Evolutionary conservation across 2,113 vertebrate genomes (phyloP).

Genomic region (Plectropomus leopardus): DNA sequence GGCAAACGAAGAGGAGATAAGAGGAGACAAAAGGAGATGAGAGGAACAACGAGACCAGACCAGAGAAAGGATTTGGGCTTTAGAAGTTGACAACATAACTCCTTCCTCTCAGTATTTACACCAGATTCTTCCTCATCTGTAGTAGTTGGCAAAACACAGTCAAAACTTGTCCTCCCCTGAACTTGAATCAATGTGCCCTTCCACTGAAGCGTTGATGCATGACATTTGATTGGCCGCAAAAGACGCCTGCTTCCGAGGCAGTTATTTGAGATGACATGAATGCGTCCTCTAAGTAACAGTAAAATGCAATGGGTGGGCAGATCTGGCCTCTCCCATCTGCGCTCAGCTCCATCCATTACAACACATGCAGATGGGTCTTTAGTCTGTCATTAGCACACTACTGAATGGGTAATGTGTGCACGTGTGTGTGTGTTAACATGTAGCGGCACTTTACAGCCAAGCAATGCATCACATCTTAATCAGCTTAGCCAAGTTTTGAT

Average conservation of each 20-base stretch:
- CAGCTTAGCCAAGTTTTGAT: constrained; percentile 55
- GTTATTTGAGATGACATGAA: constrained; percentile 36
- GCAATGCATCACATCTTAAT: constrained; percentile 60
- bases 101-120: constrained; percentile 37
- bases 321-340: constrained; percentile 29
- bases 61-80: too few relatives aligned
- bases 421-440: constrained; percentile 29
- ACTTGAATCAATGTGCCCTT: background rate
- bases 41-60: too few relatives aligned
- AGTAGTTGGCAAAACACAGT: background rate
- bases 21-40: too few relatives aligned
- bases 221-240: constrained; percentile 28
- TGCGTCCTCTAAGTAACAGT: constrained; percentile 35
- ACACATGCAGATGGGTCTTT: constrained; percentile 41
- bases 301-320: constrained; percentile 11
- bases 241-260: background rate
- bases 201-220: background rate
- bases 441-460: constrained; percentile 46
- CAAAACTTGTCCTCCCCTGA: background rate
- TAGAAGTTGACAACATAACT: constrained; percentile 1
- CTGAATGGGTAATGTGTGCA: constrained; percentile 33
- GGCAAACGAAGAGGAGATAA: too few relatives aligned
- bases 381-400: constrained; percentile 38
- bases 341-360: constrained; percentile 35
- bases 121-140: background rate